Percentiles rank a stretch among this genome's conserved stretches.
These are phyloP conservation scores for Karalla daura DNA, from an alignment of 2,797 vertebrate species.

Conservation along the genomic window DNA sequence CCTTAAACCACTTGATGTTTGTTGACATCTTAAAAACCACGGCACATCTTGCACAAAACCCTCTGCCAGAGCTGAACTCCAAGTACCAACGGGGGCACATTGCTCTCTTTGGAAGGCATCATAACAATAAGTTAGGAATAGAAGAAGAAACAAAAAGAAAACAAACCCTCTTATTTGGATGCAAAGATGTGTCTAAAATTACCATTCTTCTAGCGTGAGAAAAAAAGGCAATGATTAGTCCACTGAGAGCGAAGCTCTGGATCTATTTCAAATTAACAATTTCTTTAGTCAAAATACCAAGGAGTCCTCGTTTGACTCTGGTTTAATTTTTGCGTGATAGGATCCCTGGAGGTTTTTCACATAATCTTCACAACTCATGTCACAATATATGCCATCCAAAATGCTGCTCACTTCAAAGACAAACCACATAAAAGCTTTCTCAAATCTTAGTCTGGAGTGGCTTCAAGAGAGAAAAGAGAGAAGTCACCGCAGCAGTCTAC, in stretches of 20 bases:
- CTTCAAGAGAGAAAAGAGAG: conserved; percentile 33
- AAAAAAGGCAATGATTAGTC: conserved; percentile 33
- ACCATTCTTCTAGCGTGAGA: conserved; percentile 25
- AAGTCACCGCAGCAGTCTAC: conserved; percentile 26
- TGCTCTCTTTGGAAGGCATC: conserved; percentile 8
- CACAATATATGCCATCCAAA: conserved; percentile 37
- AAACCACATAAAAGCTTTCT: conserved; percentile 50
- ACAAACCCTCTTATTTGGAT: conserved; percentile 24
- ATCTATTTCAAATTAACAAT: not conserved
- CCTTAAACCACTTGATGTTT: conserved; percentile 21
- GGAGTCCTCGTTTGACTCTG: conserved; percentile 47
- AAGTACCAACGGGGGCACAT: not conserved
- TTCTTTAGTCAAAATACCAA: conserved; percentile 18
- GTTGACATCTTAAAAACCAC: conserved; percentile 24
- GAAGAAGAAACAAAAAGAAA: not conserved
- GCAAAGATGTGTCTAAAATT: conserved; percentile 24
- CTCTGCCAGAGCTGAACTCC: conserved; percentile 6
- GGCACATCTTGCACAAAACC: not conserved
- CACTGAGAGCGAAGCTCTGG: conserved; percentile 27
- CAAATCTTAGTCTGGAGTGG: conserved; percentile 35
- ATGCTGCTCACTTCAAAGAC: conserved; percentile 56
- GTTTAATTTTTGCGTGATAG: conserved; percentile 30
- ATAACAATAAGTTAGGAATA: conserved; percentile 2
- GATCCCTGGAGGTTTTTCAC: conserved; percentile 44
- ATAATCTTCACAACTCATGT: conserved; percentile 53